Conservation (phyloP, 2,113 vertebrate genomes). For the Pomatorhinus ruficollis region DNA sequence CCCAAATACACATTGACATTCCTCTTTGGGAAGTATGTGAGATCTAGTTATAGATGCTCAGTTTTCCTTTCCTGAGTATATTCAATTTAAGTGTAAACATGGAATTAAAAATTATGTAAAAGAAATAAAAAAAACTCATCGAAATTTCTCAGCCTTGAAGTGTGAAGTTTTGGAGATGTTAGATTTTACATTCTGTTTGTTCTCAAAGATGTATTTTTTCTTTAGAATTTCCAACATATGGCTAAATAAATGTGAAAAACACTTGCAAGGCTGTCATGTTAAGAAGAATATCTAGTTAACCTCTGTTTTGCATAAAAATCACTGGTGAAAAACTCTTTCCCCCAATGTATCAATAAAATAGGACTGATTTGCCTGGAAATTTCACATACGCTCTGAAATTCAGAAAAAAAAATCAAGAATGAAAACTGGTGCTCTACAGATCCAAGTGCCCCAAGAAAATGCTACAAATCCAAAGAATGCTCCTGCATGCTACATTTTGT, state of each 20-base stretch:
- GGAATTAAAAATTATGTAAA: background rate
- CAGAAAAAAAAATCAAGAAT: background rate
- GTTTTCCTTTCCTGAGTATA: background rate
- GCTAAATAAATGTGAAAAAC: background rate
- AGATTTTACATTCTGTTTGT: background rate
- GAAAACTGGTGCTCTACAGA: background rate
- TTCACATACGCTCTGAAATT: background rate
- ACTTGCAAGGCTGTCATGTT: background rate
- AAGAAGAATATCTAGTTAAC: background rate
- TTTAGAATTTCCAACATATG: background rate
- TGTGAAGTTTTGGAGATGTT: background rate
- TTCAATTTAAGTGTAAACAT: background rate
- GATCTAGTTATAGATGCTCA: background rate
- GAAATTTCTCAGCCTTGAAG: background rate
- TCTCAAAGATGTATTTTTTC: background rate
- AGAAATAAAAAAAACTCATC: background rate
- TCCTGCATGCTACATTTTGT: background rate
- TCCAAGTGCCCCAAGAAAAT: background rate
- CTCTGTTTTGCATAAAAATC: background rate
- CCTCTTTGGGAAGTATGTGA: background rate
- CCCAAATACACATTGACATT: background rate
- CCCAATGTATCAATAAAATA: background rate
- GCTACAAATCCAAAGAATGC: background rate
- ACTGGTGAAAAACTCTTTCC: background rate
- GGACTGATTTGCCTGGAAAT: background rate